phyloP scores from a whole-genome alignment of 1,140 invertebrate species.

The Achatina immaculata region DNA sequence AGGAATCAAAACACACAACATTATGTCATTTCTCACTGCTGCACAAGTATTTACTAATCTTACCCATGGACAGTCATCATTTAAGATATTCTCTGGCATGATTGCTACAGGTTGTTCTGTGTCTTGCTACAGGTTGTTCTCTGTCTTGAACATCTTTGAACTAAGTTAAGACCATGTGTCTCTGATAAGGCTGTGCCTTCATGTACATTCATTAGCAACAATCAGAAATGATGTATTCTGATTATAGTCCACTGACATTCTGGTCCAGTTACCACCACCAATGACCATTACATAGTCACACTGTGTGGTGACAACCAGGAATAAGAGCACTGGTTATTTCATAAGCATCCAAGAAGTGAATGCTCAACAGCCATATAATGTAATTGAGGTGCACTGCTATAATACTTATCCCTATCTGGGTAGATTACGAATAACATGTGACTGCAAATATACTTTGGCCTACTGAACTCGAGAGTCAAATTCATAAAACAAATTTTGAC shows the following conservation, averaged over 20 bases:
- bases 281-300: neutral
- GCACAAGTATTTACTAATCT: neutral
- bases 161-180: no score
- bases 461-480: neutral
- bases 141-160: no score
- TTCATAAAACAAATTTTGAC: no score
- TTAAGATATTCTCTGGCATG: neutral
- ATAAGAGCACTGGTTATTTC: no score
- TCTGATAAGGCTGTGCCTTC: neutral
- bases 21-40: no score
- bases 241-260: neutral
- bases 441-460: neutral
- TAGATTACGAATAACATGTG: neutral
- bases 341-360: neutral
- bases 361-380: neutral
- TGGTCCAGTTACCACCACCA: neutral
- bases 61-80: neutral
- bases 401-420: neutral
- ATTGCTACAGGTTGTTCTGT: no score
- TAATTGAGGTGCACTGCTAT: neutral
- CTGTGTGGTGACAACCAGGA: no score
- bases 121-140: no score
- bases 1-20: no score
- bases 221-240: neutral
- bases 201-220: neutral